Conservation (phyloP, 2,888 invertebrate species). For the Dascillus cervinus region DNA sequence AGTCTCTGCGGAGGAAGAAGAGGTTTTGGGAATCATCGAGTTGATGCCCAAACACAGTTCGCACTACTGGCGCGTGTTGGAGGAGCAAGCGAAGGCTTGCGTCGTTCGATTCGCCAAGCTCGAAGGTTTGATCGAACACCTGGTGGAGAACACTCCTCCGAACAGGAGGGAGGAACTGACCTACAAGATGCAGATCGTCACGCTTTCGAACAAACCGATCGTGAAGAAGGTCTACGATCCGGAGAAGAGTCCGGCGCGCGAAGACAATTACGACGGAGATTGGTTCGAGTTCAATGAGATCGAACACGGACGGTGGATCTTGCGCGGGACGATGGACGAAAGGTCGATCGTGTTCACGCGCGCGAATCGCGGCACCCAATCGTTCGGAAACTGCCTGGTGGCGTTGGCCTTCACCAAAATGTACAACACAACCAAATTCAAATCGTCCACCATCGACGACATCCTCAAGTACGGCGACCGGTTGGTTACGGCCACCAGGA, state of each 20-base stretch:
- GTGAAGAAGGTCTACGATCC: slow-evolving; percentile 28
- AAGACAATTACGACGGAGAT: slow-evolving; percentile 28
- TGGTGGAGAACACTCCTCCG: slow-evolving; percentile 35
- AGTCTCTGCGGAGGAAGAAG: neutral
- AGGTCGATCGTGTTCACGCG: slow-evolving; percentile 30
- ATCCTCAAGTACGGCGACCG: slow-evolving; percentile 57
- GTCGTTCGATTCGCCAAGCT: slow-evolving; percentile 31
- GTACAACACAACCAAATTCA: slow-evolving; percentile 52
- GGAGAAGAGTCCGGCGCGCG: slow-evolving; percentile 17
- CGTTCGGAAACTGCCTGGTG: slow-evolving; percentile 49
- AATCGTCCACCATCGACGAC: slow-evolving; percentile 49
- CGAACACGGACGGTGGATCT: slow-evolving; percentile 36
- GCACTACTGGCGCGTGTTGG: slow-evolving; percentile 29
- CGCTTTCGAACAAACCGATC: slow-evolving; percentile 26
- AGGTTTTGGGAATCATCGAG: too few relatives aligned
- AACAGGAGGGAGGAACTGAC: slow-evolving; percentile 21
- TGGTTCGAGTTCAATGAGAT: slow-evolving; percentile 39
- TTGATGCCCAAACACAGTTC: slow-evolving; percentile 14
- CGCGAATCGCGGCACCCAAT: slow-evolving; percentile 41
- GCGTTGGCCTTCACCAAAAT: slow-evolving; percentile 52
- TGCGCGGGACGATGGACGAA: slow-evolving; percentile 31
- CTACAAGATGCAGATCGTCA: slow-evolving; percentile 27
- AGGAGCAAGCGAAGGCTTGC: slow-evolving; percentile 32
- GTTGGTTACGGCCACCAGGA: slow-evolving; percentile 47
- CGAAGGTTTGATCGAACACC: slow-evolving; percentile 29